Evolutionary conservation across 2,888 invertebrate species (phyloP).

Genomic region (Brenthis hecate): DNA sequence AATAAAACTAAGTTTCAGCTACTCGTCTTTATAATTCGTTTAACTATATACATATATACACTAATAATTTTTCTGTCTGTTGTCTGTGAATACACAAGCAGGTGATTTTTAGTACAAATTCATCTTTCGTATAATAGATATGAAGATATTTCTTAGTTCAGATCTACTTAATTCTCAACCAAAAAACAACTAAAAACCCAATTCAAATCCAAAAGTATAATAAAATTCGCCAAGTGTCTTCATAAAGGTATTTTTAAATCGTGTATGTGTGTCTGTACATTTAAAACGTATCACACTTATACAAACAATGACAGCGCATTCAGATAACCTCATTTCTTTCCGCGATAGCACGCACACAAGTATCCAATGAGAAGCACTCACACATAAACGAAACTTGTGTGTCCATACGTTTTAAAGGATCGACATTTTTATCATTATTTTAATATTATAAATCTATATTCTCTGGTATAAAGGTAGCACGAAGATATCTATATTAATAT

Average conservation of each 20-base stretch:
- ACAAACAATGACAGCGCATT: constrained; percentile 75
- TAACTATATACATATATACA: no score
- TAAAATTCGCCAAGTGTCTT: constrained; percentile 17
- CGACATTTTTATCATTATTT: not conserved
- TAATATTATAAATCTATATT: not conserved
- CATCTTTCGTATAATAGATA: no score
- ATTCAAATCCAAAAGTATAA: not conserved
- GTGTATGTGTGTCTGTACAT: constrained; percentile 23
- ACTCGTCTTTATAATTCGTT: no score
- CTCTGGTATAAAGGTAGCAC: no score
- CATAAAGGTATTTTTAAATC: constrained; percentile 25
- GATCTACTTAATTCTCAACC: no score
- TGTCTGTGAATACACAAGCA: no score
- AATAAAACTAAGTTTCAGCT: no score
- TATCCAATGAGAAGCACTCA: constrained; percentile 40
- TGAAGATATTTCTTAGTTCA: no score
- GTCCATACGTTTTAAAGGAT: constrained; percentile 36
- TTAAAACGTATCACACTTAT: constrained; percentile 52
- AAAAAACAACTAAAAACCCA: no score
- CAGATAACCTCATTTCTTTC: constrained; percentile 83
- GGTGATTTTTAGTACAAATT: no score
- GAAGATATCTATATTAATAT: no score
- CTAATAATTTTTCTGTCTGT: no score
- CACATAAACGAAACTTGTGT: constrained; percentile 38
- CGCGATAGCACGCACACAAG: constrained; percentile 63